Conservation (phyloP, 2,888 invertebrate genomes). For the Agrotis segetum region DNA sequence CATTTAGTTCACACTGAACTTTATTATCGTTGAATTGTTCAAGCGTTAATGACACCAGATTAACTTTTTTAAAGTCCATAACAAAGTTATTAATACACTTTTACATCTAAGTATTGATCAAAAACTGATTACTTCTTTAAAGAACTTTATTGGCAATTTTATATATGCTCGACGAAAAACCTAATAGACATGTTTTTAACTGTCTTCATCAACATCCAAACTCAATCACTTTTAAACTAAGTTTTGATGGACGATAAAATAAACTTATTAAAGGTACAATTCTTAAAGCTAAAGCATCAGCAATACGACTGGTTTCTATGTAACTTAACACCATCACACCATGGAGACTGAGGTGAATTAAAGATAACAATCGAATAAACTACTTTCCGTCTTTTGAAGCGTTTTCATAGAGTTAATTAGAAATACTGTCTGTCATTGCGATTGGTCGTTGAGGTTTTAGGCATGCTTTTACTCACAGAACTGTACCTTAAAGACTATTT, state of each 20-base stretch:
- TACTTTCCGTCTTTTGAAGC: too few species aligned
- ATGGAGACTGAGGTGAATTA: too few species aligned
- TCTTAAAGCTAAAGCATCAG: not conserved
- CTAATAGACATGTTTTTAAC: slow-evolving; percentile 4
- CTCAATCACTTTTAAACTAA: slow-evolving; percentile 27
- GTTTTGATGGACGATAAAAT: slow-evolving; percentile 28
- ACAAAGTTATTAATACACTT: slow-evolving; percentile 30
- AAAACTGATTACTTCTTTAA: slow-evolving; percentile 22
- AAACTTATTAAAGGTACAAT: slow-evolving; percentile 8
- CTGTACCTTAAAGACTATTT: slow-evolving; percentile 10
- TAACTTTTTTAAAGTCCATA: slow-evolving; percentile 10
- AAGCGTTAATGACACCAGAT: not conserved
- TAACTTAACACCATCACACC: not conserved
- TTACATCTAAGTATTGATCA: slow-evolving; percentile 26
- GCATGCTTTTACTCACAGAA: not conserved
- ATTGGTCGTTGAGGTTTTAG: not conserved
- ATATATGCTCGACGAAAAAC: not conserved
- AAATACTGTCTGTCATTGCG: not conserved
- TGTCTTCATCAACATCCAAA: slow-evolving; percentile 17
- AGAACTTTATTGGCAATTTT: slow-evolving; percentile 33
- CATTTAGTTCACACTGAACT: not conserved
- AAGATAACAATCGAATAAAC: too few species aligned
- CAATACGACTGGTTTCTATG: not conserved
- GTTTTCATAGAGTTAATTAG: not conserved
- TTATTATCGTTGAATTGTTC: not conserved